Evolutionary conservation across 2,888 invertebrate species (phyloP).

Genomic region (Chalcosyrphus nemorum): DNA sequence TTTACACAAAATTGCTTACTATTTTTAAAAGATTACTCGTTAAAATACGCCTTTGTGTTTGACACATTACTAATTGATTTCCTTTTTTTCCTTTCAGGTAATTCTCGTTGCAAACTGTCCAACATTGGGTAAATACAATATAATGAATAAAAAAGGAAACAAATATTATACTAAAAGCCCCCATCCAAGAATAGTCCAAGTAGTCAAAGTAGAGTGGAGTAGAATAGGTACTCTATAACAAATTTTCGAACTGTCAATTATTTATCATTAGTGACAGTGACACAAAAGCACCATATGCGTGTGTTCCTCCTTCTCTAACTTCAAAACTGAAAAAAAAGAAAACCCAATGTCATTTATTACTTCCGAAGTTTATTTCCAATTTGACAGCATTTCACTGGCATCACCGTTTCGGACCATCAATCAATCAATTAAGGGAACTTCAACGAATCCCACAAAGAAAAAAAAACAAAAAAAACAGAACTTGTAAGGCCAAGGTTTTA

Average conservation of each 20-base stretch:
- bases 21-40: background rate
- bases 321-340: background rate
- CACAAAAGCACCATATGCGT: slow-evolving; percentile 9
- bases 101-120: background rate
- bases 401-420: slow-evolving; percentile 46
- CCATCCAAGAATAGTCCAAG: background rate
- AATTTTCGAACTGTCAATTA: slow-evolving; percentile 31
- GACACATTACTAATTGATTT: background rate
- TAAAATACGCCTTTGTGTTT: background rate
- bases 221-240: slow-evolving; percentile 1
- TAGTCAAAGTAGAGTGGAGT: background rate
- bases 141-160: background rate
- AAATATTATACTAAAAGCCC: background rate
- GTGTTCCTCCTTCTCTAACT: background rate
- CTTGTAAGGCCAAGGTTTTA: slow-evolving; percentile 32
- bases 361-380: slow-evolving; percentile 40
- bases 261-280: slow-evolving; percentile 33
- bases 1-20: too few relatives aligned
- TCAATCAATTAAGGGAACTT: slow-evolving; percentile 56
- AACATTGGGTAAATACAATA: slow-evolving; percentile 6
- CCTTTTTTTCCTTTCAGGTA: slow-evolving; percentile 33
- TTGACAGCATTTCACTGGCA: slow-evolving; percentile 46
- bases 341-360: slow-evolving; percentile 38
- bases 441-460: background rate
- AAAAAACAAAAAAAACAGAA: background rate